These are phyloP conservation scores for Malurus leucopterus DNA, from an alignment of 2,797 vertebrate genomes.

Conservation along the genomic window DNA sequence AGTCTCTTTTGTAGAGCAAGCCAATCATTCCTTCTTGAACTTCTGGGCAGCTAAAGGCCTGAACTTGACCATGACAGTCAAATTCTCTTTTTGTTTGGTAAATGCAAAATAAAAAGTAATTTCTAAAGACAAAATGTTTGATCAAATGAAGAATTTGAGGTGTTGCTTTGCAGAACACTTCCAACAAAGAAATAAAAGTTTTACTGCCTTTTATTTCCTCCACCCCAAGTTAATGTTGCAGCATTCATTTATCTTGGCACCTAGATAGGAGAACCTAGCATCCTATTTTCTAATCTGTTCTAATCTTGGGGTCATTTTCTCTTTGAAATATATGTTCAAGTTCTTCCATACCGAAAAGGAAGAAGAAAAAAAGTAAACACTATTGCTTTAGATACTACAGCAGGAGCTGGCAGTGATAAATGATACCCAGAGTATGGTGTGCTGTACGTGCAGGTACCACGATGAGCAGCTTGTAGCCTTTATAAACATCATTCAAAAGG, in stretches of 20 bases:
- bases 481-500: neutral
- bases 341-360: neutral
- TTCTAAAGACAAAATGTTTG: neutral
- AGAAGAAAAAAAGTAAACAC: neutral
- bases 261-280: neutral
- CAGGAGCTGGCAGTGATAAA: neutral
- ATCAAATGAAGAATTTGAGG: neutral
- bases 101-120: neutral
- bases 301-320: neutral
- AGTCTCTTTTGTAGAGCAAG: neutral
- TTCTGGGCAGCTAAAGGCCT: neutral
- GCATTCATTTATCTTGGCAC: neutral
- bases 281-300: neutral
- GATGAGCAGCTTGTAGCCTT: neutral
- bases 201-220: accelerated
- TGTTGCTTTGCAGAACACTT: neutral
- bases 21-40: neutral
- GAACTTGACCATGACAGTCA: neutral
- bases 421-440: neutral
- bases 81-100: neutral
- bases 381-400: neutral
- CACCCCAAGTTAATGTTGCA: neutral
- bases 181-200: neutral
- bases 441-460: neutral
- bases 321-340: neutral